A percentile compares a stretch with the other conserved stretches of the same genome.
These are phyloP conservation scores for Fregetta grallaria DNA, from an alignment of 2,113 vertebrate species.

Conservation along the genomic window DNA sequence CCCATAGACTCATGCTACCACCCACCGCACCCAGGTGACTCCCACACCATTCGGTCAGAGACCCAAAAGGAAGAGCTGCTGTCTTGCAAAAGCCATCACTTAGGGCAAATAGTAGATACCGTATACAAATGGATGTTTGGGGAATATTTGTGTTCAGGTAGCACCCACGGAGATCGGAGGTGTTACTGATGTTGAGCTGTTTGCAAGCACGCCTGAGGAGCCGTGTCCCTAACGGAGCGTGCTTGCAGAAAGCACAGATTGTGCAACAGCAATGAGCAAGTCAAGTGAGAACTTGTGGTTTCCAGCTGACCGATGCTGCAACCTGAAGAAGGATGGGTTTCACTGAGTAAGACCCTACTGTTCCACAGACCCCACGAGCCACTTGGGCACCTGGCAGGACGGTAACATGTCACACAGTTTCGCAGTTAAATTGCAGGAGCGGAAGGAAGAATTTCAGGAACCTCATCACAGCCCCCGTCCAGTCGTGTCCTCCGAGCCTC, in stretches of 20 bases:
- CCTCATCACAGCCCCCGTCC: neutral
- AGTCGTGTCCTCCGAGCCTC: neutral
- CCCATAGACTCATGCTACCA: neutral
- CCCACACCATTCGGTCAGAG: accelerated
- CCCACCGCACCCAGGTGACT: neutral
- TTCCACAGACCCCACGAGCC: neutral
- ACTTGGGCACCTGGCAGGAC: neutral
- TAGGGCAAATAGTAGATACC: neutral
- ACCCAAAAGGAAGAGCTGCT: neutral
- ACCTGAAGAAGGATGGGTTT: neutral
- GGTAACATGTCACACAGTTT: accelerated
- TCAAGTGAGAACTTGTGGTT: neutral
- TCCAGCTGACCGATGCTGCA: neutral
- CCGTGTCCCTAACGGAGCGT: accelerated
- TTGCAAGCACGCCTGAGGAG: neutral
- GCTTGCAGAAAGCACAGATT: neutral
- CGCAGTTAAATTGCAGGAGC: neutral
- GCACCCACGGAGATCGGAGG: neutral
- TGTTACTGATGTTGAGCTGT: neutral
- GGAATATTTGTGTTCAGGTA: neutral
- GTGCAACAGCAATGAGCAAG: neutral
- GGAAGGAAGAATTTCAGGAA: neutral
- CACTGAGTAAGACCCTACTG: neutral
- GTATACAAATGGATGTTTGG: neutral
- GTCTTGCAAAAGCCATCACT: neutral